phyloP scores from a whole-genome alignment of 2,113 vertebrate species.

The Tyrannus savana region DNA sequence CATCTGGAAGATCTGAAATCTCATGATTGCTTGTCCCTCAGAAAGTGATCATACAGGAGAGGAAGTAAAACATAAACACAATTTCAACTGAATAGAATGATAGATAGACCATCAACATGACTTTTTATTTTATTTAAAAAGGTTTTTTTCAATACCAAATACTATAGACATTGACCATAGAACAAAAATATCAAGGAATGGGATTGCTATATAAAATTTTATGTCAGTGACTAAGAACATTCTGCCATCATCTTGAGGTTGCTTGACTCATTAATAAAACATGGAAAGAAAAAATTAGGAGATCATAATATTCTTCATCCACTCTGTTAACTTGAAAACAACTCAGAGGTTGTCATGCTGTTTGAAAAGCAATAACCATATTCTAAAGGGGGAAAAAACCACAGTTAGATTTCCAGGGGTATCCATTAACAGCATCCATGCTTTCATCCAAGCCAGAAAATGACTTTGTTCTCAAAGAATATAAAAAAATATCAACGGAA shows the following conservation, averaged over 20 bases:
- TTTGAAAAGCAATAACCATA: neutral
- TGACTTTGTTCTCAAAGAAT: neutral
- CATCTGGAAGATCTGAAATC: neutral
- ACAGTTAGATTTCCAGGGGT: neutral
- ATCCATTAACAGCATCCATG: neutral
- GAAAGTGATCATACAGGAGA: neutral
- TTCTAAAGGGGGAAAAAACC: neutral
- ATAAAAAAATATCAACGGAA: neutral
- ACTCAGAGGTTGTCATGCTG: neutral
- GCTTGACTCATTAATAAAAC: neutral
- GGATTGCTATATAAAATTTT: neutral
- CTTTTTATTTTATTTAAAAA: neutral
- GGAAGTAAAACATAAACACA: neutral
- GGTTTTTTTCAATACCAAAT: neutral
- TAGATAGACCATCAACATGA: neutral
- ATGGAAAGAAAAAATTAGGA: neutral
- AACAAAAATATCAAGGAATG: neutral
- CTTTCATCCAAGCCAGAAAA: neutral
- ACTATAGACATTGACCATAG: neutral
- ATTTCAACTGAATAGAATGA: neutral
- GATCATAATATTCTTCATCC: neutral
- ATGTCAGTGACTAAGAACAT: neutral
- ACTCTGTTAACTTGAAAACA: neutral
- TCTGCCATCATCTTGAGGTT: neutral
- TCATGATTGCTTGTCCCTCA: neutral